These are phyloP conservation scores for Micrasema longulum DNA, from an alignment of 1,140 invertebrate species.

Conservation along the genomic window DNA sequence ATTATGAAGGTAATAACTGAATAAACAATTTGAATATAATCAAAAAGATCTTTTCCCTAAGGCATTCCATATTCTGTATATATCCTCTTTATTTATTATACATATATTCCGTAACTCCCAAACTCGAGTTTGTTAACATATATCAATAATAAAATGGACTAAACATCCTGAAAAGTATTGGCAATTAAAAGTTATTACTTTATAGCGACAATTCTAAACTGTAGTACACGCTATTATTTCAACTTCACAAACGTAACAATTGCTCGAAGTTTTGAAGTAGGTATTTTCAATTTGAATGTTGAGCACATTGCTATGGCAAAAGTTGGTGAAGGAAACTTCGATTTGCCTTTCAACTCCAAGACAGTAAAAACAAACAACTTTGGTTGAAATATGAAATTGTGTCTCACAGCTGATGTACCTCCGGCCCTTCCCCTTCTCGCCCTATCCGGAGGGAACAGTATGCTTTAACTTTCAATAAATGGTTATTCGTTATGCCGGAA, in stretches of 20 bases:
- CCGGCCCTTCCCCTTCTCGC: not conserved
- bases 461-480: too few species aligned
- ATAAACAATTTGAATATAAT: too few species aligned
- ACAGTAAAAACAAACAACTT: slow-evolving; percentile 45
- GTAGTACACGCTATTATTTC: slow-evolving; percentile 29
- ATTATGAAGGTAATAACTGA: too few species aligned
- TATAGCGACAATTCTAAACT: slow-evolving; percentile 4
- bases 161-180: not conserved
- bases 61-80: too few species aligned
- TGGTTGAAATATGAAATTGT: slow-evolving; percentile 45
- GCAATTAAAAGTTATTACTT: slow-evolving; percentile 35
- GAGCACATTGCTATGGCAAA: slow-evolving; percentile 38
- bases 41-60: too few species aligned
- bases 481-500: too few species aligned
- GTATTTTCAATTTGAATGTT: slow-evolving; percentile 45
- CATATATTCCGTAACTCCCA: too few species aligned
- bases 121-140: too few species aligned
- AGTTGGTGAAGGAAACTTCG: slow-evolving; percentile 40
- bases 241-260: slow-evolving; percentile 33
- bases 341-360: slow-evolving; percentile 43
- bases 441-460: too few species aligned
- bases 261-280: slow-evolving; percentile 34
- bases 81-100: too few species aligned
- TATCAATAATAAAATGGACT: too few species aligned
- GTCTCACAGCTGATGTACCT: slow-evolving; percentile 33